Evolutionary conservation across 2,113 vertebrate species (phyloP).

Genomic region (Coreoperca whiteheadi): DNA sequence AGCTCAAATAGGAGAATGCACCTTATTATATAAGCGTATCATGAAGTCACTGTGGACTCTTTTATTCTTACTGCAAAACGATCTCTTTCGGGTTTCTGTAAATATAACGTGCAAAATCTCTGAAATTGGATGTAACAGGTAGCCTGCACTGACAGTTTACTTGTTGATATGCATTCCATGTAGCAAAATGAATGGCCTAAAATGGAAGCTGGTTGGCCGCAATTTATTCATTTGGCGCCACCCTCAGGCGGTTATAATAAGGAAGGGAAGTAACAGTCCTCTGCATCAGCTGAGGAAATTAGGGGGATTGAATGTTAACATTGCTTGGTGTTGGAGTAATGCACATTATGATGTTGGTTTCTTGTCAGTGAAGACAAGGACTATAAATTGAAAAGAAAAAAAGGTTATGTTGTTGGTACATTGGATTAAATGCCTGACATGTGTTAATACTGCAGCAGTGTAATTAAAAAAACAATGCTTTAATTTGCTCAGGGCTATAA

Average conservation of each 20-base stretch:
- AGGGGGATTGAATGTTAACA: constrained; percentile 26
- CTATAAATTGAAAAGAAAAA: constrained; percentile 6
- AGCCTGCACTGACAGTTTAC: constrained; percentile 61
- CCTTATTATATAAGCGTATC: constrained; percentile 24
- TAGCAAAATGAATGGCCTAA: constrained; percentile 69
- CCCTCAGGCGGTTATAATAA: constrained; percentile 79
- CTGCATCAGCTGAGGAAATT: constrained; percentile 36
- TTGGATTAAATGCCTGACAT: constrained; percentile 35
- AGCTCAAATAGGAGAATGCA: constrained; percentile 43
- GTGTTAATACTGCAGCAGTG: constrained; percentile 59
- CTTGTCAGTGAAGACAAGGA: constrained; percentile 6
- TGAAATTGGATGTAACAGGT: constrained; percentile 72
- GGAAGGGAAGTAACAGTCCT: constrained; percentile 8
- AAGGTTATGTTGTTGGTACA: neutral
- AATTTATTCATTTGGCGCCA: constrained; percentile 86
- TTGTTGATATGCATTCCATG: constrained; percentile 79
- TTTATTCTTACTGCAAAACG: neutral
- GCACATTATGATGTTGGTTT: constrained; percentile 7
- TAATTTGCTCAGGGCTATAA: constrained; percentile 65
- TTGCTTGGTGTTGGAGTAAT: constrained; percentile 21
- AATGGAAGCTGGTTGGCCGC: constrained; percentile 62
- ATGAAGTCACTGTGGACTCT: neutral
- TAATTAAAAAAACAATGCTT: constrained; percentile 56
- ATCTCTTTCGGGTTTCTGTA: neutral
- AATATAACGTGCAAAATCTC: neutral